phyloP scores from a whole-genome alignment of 35 echinoderm and acorn worm genomes.

The Apostichopus californicus region DNA sequence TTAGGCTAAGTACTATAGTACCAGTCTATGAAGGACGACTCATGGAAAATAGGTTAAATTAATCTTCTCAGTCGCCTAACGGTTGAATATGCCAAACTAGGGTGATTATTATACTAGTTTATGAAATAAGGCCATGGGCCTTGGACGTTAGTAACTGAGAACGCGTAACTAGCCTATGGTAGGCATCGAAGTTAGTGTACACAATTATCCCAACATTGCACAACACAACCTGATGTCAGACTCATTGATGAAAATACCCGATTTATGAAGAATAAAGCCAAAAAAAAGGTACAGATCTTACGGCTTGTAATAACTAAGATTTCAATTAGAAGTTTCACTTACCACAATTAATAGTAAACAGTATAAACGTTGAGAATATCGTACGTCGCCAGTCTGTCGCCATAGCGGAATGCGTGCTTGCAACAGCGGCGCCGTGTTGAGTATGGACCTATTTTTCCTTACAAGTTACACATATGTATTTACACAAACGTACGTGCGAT shows the following conservation, averaged over 20 bases:
- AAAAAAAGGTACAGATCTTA: neutral
- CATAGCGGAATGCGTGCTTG: constrained; percentile 26
- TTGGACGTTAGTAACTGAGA: no score
- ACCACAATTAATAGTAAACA: neutral
- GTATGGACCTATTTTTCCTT: neutral
- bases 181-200: no score
- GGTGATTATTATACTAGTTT: no score
- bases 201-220: no score
- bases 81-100: no score
- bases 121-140: no score
- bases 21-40: no score
- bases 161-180: no score
- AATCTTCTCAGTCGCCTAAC: no score
- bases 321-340: neutral
- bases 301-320: neutral
- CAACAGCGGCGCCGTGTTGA: neutral
- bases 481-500: neutral
- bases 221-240: neutral
- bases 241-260: neutral
- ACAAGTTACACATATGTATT: neutral
- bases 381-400: constrained; percentile 35
- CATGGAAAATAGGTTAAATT: no score
- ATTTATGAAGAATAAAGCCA: neutral
- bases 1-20: no score
- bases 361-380: constrained; percentile 17